Evolutionary conservation across 2,888 invertebrate species (phyloP).

Genomic region (Cybosia mesomella): DNA sequence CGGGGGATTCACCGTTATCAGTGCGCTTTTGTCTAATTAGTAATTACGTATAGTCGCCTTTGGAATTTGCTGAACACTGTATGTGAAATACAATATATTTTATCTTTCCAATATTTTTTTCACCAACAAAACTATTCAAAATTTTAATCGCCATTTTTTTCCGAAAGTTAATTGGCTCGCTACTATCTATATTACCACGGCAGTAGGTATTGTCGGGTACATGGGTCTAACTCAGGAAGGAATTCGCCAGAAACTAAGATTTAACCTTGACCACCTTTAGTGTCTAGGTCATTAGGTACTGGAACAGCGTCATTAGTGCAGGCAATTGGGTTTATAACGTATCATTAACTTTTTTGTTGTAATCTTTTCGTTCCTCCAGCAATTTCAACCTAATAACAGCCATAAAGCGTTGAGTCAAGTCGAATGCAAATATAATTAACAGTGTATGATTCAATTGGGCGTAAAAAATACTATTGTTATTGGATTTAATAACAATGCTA

Average conservation of each 20-base stretch:
- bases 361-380: conserved; percentile 6
- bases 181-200: too few relatives aligned
- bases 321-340: conserved; percentile 13
- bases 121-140: too few relatives aligned
- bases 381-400: conserved; percentile 8
- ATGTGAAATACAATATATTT: too few relatives aligned
- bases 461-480: not conserved
- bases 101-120: too few relatives aligned
- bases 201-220: too few relatives aligned
- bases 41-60: too few relatives aligned
- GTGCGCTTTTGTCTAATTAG: not conserved
- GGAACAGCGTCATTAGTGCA: not conserved
- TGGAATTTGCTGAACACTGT: too few relatives aligned
- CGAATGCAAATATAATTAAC: not conserved
- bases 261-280: not conserved
- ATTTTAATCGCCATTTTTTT: too few relatives aligned
- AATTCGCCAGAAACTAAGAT: not conserved
- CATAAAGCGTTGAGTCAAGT: not conserved
- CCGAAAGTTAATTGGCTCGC: too few relatives aligned
- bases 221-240: not conserved
- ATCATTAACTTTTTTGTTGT: conserved; percentile 13
- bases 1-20: not conserved
- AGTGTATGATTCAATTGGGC: not conserved
- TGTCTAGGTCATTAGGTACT: conserved; percentile 16
- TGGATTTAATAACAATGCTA: not conserved